Evolutionary conservation across 2,113 vertebrate genomes (phyloP).

Genomic region (Mirounga angustirostris): DNA sequence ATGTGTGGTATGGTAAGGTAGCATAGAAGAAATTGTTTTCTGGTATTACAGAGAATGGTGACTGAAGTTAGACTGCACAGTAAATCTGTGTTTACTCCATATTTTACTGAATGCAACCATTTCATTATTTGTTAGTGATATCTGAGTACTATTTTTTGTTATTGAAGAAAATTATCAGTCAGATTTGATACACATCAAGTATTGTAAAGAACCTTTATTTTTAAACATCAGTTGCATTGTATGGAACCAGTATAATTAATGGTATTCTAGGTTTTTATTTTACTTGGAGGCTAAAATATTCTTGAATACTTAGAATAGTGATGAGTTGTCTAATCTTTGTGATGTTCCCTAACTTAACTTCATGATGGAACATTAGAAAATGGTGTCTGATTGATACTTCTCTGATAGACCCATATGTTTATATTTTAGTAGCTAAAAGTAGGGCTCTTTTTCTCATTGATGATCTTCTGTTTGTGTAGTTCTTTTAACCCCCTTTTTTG

Average conservation of each 20-base stretch:
- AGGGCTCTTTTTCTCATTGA: not conserved
- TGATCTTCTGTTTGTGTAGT: not conserved
- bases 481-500: conserved; percentile 10
- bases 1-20: conserved; percentile 37
- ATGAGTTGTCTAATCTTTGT: conserved; percentile 19
- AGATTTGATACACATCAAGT: not conserved
- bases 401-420: not conserved
- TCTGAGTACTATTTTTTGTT: not conserved
- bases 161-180: conserved; percentile 8
- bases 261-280: conserved; percentile 9
- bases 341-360: conserved; percentile 33
- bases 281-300: not conserved
- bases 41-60: not conserved
- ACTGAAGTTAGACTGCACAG: not conserved
- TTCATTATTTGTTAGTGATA: conserved; percentile 15
- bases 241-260: not conserved
- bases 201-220: conserved; percentile 19
- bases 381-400: not conserved
- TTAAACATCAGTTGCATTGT: not conserved
- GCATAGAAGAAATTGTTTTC: not conserved
- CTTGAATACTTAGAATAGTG: not conserved
- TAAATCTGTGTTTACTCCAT: not conserved
- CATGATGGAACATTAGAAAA: conserved; percentile 25
- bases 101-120: not conserved
- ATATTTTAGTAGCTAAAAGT: conserved; percentile 36